Evolutionary conservation across 2,888 invertebrate genomes (phyloP).

Genomic region (Eupithecia dodoneata): DNA sequence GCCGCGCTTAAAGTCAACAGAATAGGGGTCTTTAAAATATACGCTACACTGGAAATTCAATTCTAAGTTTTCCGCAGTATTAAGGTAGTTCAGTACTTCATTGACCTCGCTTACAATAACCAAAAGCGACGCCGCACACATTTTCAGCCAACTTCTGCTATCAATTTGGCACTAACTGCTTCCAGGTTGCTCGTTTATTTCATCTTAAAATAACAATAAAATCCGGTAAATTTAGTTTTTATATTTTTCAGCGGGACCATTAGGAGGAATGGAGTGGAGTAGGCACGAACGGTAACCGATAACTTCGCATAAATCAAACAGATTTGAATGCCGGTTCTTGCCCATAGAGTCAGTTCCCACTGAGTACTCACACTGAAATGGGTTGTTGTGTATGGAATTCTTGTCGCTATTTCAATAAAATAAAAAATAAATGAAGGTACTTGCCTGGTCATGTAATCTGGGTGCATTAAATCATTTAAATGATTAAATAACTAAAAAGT

Average conservation of each 20-base stretch:
- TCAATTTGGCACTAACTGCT: constrained; percentile 55
- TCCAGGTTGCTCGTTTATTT: constrained; percentile 51
- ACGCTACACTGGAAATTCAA: constrained; percentile 72
- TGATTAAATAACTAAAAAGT: neutral
- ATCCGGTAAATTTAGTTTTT: constrained; percentile 18
- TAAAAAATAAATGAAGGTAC: neutral
- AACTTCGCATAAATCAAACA: constrained; percentile 71
- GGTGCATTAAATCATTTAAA: neutral
- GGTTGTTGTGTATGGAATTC: neutral
- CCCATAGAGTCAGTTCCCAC: constrained; percentile 54
- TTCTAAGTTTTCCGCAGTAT: constrained; percentile 68
- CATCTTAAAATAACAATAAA: neutral
- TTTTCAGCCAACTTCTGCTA: constrained; percentile 55
- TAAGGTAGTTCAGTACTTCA: constrained; percentile 52
- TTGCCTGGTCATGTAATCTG: neutral
- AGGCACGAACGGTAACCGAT: constrained; percentile 58
- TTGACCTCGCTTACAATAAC: constrained; percentile 48
- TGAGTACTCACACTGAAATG: constrained; percentile 7
- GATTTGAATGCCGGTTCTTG: constrained; percentile 66
- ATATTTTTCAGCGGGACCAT: constrained; percentile 42
- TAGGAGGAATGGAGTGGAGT: constrained; percentile 47
- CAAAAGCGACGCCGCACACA: constrained; percentile 38
- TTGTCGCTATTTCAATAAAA: neutral
- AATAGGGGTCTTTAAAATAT: constrained; percentile 65
- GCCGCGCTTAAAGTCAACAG: constrained; percentile 65